Evolutionary conservation across 2,888 invertebrate species (phyloP).

Genomic region (Taenaris catops): DNA sequence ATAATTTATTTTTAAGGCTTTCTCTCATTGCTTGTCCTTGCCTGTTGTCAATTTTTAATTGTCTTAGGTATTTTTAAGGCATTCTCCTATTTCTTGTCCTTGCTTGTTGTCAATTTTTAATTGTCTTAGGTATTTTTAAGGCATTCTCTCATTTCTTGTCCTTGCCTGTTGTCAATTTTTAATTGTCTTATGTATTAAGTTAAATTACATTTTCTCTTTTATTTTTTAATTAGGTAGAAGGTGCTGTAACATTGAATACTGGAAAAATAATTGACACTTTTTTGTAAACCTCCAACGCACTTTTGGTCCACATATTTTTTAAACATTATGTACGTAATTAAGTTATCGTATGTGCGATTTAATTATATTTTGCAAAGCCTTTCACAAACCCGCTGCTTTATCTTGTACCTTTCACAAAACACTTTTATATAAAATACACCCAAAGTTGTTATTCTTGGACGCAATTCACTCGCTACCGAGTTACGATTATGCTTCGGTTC

Average conservation of each 20-base stretch:
- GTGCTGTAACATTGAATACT: neutral
- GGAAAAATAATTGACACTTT: neutral
- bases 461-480: slow-evolving; percentile 38
- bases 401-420: slow-evolving; percentile 28
- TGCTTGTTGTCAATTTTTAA: too few relatives aligned
- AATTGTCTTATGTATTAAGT: too few relatives aligned
- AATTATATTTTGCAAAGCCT: slow-evolving; percentile 26
- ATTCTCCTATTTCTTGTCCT: too few relatives aligned
- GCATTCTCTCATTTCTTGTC: too few relatives aligned
- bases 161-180: too few relatives aligned
- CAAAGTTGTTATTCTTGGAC: slow-evolving; percentile 37
- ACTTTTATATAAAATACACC: slow-evolving; percentile 21
- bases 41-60: too few relatives aligned
- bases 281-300: slow-evolving; percentile 3
- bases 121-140: too few relatives aligned
- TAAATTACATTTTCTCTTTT: too few relatives aligned
- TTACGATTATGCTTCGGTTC: slow-evolving; percentile 48
- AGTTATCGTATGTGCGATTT: slow-evolving; percentile 26
- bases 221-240: too few relatives aligned
- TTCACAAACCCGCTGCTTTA: slow-evolving; percentile 25
- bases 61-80: too few relatives aligned
- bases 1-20: too few relatives aligned
- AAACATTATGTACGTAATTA: slow-evolving; percentile 23
- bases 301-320: slow-evolving; percentile 13
- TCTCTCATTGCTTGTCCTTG: too few relatives aligned